Evolutionary conservation across 1,140 invertebrate species (phyloP), one percentile per base, ranked within the genome.

Genomic region (Drosophila yakuba): DNA sequence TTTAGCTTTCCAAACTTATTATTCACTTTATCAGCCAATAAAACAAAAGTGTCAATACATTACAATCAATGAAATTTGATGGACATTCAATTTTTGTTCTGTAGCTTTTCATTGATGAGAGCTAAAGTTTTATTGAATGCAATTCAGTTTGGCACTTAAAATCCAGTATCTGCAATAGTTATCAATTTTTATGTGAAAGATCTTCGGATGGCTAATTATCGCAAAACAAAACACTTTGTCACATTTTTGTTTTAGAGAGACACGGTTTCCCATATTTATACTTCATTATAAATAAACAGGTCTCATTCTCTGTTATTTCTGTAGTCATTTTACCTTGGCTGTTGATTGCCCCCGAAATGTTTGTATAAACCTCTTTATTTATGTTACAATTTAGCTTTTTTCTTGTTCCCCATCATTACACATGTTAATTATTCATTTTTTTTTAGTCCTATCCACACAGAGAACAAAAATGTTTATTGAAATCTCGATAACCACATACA

Each of bases 361-460:
- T 48, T 38, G 36, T 62, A 58, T 32, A 32, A 56, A 39, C 58
- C 55, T 15, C 23, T 28, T 28, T 28, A 23, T 45, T 55, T 66
- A 23, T 56, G 36, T 71, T 68, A 36, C 11, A 55, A 4, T 50
- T 44, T 38, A 25, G 39, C 45, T 77, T 60, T 69, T 12, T 32
- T 51, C 55, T 52, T 25, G 52, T 61, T 71, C 54, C 54, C 38
- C 45, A 54, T 50, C 39, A 66, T 61, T 75, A 86, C 74, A 78
- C 69, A 72, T 76, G 71, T 89, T 86, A 67, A 78, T 89, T 68
- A 75, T 66, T 69, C 60, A 36, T 52, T 76, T 58, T 72, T 68
- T 41, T 23, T 48, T 35, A 15, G 10, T 44, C 10, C 44, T 54
- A 14, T 45, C 1, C 17, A 36, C 35, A 69, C 23, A 15, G 23